A percentile compares a stretch with the other conserved stretches of the same genome.
These are phyloP conservation scores for Helicorthomorpha holstii DNA, from an alignment of 1,140 invertebrate genomes.

Conservation along the genomic window DNA sequence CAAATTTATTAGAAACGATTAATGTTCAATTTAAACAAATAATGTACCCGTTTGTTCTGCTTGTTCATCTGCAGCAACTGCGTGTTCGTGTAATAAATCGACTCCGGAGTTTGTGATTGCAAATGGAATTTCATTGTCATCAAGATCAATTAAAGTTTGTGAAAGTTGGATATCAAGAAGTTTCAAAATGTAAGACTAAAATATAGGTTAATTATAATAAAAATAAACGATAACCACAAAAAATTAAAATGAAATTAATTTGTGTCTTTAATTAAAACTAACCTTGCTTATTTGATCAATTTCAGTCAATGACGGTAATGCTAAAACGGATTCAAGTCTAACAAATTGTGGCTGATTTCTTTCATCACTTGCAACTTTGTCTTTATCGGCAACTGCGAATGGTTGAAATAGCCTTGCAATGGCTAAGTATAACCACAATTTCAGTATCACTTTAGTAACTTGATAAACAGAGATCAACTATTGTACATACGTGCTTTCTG, in stretches of 20 bases:
- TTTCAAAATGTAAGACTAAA: too few relatives aligned
- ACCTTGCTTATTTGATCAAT: not conserved
- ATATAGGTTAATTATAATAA: too few relatives aligned
- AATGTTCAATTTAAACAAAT: not conserved
- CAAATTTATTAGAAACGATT: not conserved
- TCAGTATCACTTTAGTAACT: not conserved
- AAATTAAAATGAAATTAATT: too few relatives aligned
- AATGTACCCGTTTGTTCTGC: slow-evolving; percentile 14
- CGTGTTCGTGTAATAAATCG: slow-evolving; percentile 22
- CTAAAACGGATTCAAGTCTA: not conserved
- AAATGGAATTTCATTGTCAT: slow-evolving; percentile 21
- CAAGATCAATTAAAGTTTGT: too few relatives aligned
- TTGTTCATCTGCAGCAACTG: slow-evolving; percentile 15
- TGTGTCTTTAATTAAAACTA: not conserved
- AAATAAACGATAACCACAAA: too few relatives aligned
- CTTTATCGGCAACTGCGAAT: not conserved
- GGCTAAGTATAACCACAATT: not conserved
- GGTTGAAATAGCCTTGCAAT: not conserved
- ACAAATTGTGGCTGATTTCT: not conserved
- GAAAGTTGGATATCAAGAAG: too few relatives aligned
- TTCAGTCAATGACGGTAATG: slow-evolving; percentile 1
- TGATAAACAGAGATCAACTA: too few relatives aligned
- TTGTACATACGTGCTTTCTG: too few relatives aligned
- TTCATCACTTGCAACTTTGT: not conserved
- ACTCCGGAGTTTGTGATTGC: slow-evolving; percentile 21